Percentiles rank a stretch among this genome's conserved stretches.
phyloP scores from a whole-genome alignment of 2,797 vertebrate species.

The Cyprinodon diabolis region DNA sequence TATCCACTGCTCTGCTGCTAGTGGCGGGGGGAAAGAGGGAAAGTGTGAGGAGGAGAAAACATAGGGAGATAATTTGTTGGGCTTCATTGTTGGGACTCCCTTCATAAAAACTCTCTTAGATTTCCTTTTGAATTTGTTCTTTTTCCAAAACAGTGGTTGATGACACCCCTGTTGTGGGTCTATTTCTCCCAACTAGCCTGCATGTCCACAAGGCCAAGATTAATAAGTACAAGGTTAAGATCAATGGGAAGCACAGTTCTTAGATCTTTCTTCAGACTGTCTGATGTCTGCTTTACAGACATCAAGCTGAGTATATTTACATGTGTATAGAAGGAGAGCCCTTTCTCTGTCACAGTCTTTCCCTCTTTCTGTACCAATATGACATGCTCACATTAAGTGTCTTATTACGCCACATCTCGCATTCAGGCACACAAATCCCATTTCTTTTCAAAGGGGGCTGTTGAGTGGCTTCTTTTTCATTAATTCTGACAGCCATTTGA shows the following conservation, averaged over 20 bases:
- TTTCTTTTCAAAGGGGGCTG: slow-evolving; percentile 50
- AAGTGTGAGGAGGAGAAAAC: slow-evolving; percentile 38
- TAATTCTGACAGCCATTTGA: slow-evolving; percentile 54
- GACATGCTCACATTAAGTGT: slow-evolving; percentile 42
- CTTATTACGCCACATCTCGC: slow-evolving; percentile 37
- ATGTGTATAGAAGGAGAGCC: slow-evolving; percentile 23
- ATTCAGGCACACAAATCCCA: slow-evolving; percentile 51
- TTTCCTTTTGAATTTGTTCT: slow-evolving; percentile 4
- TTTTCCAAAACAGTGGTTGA: slow-evolving; percentile 47
- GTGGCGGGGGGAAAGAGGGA: slow-evolving; percentile 31
- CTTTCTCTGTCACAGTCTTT: slow-evolving; percentile 16
- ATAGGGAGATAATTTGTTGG: slow-evolving; percentile 38
- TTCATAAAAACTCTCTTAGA: slow-evolving; percentile 21
- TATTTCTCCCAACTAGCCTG: slow-evolving; percentile 35
- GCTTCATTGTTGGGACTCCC: slow-evolving; percentile 44
- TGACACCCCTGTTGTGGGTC: slow-evolving; percentile 42
- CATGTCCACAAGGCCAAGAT: slow-evolving; percentile 25
- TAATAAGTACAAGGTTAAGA: slow-evolving; percentile 34
- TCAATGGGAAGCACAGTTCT: slow-evolving; percentile 40
- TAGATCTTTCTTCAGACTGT: slow-evolving; percentile 29
- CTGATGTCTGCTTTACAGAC: slow-evolving; percentile 25
- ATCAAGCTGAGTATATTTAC: slow-evolving; percentile 41
- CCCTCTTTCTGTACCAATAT: slow-evolving; percentile 23
- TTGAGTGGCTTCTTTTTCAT: slow-evolving; percentile 60
- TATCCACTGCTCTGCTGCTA: slow-evolving; percentile 41